phyloP scores from a whole-genome alignment of 2,888 invertebrate genomes.

The Dicranocentrus wangi region DNA sequence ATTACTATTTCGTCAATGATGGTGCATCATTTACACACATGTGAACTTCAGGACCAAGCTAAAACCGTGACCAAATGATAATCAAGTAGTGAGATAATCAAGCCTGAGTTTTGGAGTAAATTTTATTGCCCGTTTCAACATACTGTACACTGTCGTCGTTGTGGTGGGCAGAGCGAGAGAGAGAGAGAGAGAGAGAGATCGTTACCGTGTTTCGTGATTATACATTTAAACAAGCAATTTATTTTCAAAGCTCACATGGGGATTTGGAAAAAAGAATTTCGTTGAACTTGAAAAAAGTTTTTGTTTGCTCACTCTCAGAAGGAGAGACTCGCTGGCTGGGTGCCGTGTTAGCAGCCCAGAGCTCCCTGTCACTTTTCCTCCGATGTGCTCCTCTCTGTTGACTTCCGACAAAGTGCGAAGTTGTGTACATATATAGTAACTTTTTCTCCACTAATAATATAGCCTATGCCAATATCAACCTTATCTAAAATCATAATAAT shows the following conservation, averaged over 20 bases:
- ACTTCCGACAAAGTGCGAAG: not conserved
- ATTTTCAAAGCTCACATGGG: conserved; percentile 9
- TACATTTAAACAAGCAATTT: conserved; percentile 45
- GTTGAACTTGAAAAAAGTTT: conserved; percentile 12
- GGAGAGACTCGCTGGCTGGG: not conserved
- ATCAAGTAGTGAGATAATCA: conserved; percentile 50
- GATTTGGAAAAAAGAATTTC: conserved; percentile 24
- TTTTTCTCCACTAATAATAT: too few species aligned
- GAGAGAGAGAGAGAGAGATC: not conserved
- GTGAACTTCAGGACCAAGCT: conserved; percentile 7
- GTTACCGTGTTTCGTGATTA: conserved; percentile 43
- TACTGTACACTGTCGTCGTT: not conserved
- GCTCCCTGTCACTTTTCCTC: not conserved
- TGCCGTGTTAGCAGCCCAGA: not conserved
- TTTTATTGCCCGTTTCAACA: not conserved
- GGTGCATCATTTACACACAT: conserved; percentile 1
- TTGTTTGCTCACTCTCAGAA: not conserved
- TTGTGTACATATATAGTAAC: too few species aligned
- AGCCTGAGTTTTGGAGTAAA: conserved; percentile 11
- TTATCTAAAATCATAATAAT: too few species aligned
- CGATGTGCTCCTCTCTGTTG: not conserved
- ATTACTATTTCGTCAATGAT: not conserved
- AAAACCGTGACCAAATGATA: conserved; percentile 53
- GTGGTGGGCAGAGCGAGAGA: too few species aligned
- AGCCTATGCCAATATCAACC: too few species aligned